Base-by-base conservation (phyloP, 2,888 invertebrate genomes). In the Operophtera brumata region DNA sequence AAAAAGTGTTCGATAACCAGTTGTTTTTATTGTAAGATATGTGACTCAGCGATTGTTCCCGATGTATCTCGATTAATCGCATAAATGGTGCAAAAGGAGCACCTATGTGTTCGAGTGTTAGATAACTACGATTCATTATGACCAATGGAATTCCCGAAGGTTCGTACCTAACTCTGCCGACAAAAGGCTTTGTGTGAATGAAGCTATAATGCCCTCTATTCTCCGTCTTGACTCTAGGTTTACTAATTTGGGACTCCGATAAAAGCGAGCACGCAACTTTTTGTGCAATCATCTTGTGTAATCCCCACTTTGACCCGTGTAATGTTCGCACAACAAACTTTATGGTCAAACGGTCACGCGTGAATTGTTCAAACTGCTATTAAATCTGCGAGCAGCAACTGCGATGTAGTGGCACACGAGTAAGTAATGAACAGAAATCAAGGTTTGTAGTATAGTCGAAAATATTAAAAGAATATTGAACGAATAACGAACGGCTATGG, bases 301-400 rank as follows among this genome's bases (percentile, higher is more conserved):
- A 58, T 54, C 53, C 43, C 28, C 59, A 54, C 48, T 55, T 56
- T 39, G 57, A 56, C 52, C 54, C 58, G 53, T 45, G 49, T 60
- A 58, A 61, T 56, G 64, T 60, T 55, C 64, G 60, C 53, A 56
- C 62, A 61, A 61, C 64, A 63, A 67, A 69, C 61, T 70, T 68
- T 71, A 70, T 71, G 64, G 68, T 63, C 61, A 50, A 68, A 67
- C 66, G 65, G 73, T 70, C 67, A 69, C 66, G 71, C 67, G 71
- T 67, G 69, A 71, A 71, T 71, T 64, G 69, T 68, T 67, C 67
- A 68, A 71, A 71, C 67, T 67, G 70, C 75, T 71, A 69, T 75
- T 75, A 73, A 73, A 73, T 73, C 67, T 71, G 67, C 63, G 65
- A 67, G 61, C 60, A 61, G 61, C 45, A 45, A 52, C 50, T 49